Percentiles rank a stretch among this genome's conserved stretches.
phyloP scores from a whole-genome alignment of 2,888 invertebrate genomes.

The Seladonia tumulorum region DNA sequence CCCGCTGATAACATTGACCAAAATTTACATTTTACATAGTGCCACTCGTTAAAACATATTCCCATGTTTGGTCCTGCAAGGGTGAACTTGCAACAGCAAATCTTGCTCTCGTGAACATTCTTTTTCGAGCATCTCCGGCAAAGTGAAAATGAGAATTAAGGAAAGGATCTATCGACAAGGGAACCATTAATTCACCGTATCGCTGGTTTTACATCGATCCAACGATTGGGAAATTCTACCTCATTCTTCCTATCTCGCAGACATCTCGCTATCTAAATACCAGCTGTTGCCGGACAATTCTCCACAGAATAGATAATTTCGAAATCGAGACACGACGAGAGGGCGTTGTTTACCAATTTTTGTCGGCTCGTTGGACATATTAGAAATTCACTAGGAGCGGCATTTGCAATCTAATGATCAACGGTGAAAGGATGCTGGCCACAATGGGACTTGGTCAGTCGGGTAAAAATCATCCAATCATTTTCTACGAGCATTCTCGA shows the following conservation, averaged over 20 bases:
- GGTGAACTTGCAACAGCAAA: neutral
- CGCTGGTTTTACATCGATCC: neutral
- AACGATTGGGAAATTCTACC: neutral
- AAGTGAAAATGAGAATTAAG: neutral
- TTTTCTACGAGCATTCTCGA: neutral
- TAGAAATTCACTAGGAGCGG: constrained; percentile 3
- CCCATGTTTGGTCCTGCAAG: neutral
- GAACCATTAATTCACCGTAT: neutral
- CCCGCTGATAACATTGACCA: neutral
- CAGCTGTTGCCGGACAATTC: neutral
- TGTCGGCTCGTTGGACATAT: neutral
- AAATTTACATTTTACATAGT: neutral
- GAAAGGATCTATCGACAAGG: neutral
- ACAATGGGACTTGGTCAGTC: neutral
- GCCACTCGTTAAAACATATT: neutral
- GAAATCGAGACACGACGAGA: constrained; percentile 13
- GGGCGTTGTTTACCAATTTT: constrained; percentile 1
- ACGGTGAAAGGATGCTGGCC: neutral
- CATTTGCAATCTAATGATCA: neutral
- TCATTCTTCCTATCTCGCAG: constrained; percentile 1
- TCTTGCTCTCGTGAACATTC: no score
- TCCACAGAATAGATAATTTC: constrained; percentile 10
- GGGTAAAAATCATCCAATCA: neutral
- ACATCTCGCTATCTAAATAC: neutral
- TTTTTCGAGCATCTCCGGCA: neutral